Evolutionary conservation across 1,140 invertebrate species (phyloP).

Genomic region (Melitaea cinxia): DNA sequence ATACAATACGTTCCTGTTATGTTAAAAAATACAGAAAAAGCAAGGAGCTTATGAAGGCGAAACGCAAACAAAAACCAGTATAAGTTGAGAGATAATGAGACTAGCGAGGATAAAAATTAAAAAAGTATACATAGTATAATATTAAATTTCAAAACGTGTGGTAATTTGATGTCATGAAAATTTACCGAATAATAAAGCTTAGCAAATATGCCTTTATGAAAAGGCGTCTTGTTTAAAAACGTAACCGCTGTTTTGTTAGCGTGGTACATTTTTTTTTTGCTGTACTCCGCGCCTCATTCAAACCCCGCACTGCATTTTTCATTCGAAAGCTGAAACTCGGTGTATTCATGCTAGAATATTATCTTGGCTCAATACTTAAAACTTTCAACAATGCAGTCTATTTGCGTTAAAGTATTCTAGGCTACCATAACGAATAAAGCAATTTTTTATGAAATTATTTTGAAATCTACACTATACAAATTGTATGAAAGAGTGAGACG

Average conservation of each 20-base stretch:
- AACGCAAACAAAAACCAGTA: not conserved
- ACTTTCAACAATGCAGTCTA: slow-evolving; percentile 42
- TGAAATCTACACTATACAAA: not conserved
- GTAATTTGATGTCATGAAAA: slow-evolving; percentile 29
- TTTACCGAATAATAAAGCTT: slow-evolving; percentile 44
- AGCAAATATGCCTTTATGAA: slow-evolving; percentile 54
- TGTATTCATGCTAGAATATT: slow-evolving; percentile 57
- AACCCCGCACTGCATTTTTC: slow-evolving; percentile 65
- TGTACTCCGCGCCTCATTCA: slow-evolving; percentile 60
- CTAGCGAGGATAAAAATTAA: not conserved
- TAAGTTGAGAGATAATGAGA: not conserved
- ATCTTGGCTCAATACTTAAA: slow-evolving; percentile 50
- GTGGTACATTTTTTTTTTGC: slow-evolving; percentile 51
- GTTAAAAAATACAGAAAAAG: not conserved
- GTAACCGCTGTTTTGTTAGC: slow-evolving; percentile 59
- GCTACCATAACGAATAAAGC: slow-evolving; percentile 22
- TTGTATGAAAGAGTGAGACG: not conserved
- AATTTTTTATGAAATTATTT: slow-evolving; percentile 12
- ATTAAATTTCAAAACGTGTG: not conserved
- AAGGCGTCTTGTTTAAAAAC: slow-evolving; percentile 57
- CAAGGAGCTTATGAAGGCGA: not conserved
- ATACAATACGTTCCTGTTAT: not conserved
- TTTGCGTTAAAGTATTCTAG: slow-evolving; percentile 25
- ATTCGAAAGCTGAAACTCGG: slow-evolving; percentile 61
- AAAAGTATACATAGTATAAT: not conserved